A percentile compares a stretch with the other conserved stretches of the same genome.
Conservation (phyloP, 2,888 invertebrate genomes). For the Lepidochrysops patricia region DNA sequence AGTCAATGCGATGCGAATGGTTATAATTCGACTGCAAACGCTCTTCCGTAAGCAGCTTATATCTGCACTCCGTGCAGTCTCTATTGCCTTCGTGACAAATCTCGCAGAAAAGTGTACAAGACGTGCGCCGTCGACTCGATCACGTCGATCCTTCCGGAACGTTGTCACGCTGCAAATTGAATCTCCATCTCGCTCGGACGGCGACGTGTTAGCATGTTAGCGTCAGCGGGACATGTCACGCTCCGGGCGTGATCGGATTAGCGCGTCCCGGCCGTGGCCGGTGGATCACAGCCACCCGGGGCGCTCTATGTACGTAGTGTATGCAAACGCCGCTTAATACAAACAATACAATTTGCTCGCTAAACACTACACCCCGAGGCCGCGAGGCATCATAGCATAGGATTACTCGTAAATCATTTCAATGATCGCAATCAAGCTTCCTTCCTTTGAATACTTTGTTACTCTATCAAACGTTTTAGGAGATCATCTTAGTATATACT, state of each 20-base stretch:
- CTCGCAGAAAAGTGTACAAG: neutral
- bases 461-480: too few relatives aligned
- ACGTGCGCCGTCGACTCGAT: neutral
- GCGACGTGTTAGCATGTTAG: neutral
- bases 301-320: neutral
- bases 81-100: neutral
- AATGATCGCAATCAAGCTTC: too few relatives aligned
- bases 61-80: neutral
- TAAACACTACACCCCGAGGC: neutral
- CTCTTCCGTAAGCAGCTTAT: too few relatives aligned
- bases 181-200: neutral
- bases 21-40: too few relatives aligned
- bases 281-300: neutral
- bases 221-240: neutral
- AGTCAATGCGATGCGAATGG: neutral
- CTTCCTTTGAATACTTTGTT: too few relatives aligned
- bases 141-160: neutral
- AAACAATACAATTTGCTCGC: neutral
- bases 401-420: too few relatives aligned
- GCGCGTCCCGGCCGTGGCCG: neutral
- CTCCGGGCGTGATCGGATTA: neutral
- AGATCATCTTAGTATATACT: too few relatives aligned
- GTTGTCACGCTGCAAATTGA: constrained; percentile 7
- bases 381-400: neutral
- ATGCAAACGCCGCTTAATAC: neutral